A percentile compares a stretch with the other conserved stretches of the same genome.
These are phyloP conservation scores for Carabus problematicus DNA, from an alignment of 2,888 invertebrate species.

Conservation along the genomic window DNA sequence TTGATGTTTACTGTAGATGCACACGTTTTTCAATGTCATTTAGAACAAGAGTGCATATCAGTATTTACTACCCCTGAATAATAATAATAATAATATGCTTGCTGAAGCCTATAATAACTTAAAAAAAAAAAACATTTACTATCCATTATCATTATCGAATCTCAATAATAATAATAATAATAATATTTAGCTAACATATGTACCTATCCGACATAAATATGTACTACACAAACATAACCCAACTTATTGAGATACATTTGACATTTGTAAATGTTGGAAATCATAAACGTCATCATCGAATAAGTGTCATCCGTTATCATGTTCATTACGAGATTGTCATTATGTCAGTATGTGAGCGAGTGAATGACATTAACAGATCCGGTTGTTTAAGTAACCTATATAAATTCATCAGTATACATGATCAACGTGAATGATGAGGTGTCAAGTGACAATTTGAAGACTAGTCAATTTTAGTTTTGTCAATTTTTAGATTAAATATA, in stretches of 20 bases:
- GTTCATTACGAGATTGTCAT: too few relatives aligned
- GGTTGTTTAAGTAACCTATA: too few relatives aligned
- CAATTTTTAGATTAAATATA: conserved; percentile 57
- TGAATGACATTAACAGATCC: too few relatives aligned
- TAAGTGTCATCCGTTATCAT: too few relatives aligned
- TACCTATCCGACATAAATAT: too few relatives aligned
- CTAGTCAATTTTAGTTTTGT: conserved; percentile 61
- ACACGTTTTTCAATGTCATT: conserved; percentile 46
- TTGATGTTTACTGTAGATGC: conserved; percentile 54
- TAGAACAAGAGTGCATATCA: conserved; percentile 25
- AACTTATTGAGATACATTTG: neutral
- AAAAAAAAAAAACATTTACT: conserved; percentile 26
- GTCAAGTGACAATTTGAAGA: conserved; percentile 14
- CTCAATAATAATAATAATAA: conserved; percentile 8
- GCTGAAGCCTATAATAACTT: conserved; percentile 23
- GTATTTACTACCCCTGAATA: conserved; percentile 20
- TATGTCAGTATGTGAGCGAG: too few relatives aligned
- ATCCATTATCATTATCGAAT: neutral
- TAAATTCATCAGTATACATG: neutral
- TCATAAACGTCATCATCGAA: too few relatives aligned
- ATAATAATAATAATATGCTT: conserved; percentile 21
- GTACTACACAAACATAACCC: too few relatives aligned
- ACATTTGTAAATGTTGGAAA: neutral
- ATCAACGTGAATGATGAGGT: neutral
- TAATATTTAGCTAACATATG: too few relatives aligned